Base-by-base conservation (phyloP, 2,888 invertebrate species). In the Scaptomyza polygonia region DNA sequence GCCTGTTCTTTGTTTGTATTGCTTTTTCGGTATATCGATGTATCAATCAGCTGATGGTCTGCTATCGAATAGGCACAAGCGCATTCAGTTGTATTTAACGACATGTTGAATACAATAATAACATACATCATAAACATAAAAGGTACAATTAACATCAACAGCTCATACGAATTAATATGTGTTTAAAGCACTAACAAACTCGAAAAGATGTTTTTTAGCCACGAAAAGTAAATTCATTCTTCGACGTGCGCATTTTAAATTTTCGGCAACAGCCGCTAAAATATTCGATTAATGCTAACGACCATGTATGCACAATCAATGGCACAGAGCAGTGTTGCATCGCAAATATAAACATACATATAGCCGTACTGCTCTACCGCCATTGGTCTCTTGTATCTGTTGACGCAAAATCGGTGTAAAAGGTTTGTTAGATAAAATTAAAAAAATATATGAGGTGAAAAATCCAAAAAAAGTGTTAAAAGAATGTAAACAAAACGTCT, bases 301-400 rank as follows among this genome's bases (percentile, higher is more conserved):
- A 40, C 44, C 40, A 49, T 7, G 6, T 14, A 44, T 12, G 16
- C 45, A 55, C 51, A 8, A 34, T 57, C 30, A 42, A 8, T 40
- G 4, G 16, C 27, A 16, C 54, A 39, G 34, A 43, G 54, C 25
- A 56, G 56, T 52, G 18, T 29, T 48, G 57, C 14, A 34, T 40
- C 44, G 21, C 39, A 40, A 45, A 47, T 44, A 30, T 54, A 14
- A 21, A 30, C 14, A 34, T 25, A 40, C 21, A 51, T 77, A 77
- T 75, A 77, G 78, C 52, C 14, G 64, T 30, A 77, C 86, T 79
- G 25, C 56, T 82, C 72, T 72, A 53, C 79, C 79, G 79, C 85
- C 79, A 85, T 81, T 85, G 75, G 79, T 67, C 30, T 72, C 67
- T 80, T 67, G 77, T 69, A 62, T 74, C 67, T 79, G 71, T 77